phyloP scores from a whole-genome alignment of 2,113 vertebrate genomes.

The Perognathus longimembris region DNA sequence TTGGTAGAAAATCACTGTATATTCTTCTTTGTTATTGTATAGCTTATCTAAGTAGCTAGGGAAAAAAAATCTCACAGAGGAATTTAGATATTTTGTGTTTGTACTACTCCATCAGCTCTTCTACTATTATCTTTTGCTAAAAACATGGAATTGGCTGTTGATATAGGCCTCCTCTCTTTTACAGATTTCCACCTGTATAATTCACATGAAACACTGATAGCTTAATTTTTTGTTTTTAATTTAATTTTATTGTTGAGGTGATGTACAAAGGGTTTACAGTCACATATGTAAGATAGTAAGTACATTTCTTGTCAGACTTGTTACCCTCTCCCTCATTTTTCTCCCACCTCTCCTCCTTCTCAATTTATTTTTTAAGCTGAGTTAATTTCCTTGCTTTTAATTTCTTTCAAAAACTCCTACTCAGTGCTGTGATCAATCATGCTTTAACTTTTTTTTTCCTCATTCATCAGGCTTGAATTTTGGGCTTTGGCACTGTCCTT shows the following conservation, averaged over 20 bases:
- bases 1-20: background rate
- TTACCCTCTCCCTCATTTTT: too few relatives aligned
- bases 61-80: background rate
- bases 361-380: background rate
- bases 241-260: too few relatives aligned
- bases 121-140: background rate
- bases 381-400: slow-evolving; percentile 1
- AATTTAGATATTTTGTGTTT: background rate
- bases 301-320: too few relatives aligned
- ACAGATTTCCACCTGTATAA: background rate
- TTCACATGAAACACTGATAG: background rate
- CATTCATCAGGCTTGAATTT: too few relatives aligned
- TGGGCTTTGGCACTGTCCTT: too few relatives aligned
- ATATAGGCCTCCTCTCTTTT: background rate
- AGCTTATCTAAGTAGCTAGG: background rate
- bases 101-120: background rate
- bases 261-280: too few relatives aligned
- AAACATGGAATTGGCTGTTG: background rate
- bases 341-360: too few relatives aligned
- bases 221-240: background rate
- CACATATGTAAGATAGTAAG: too few relatives aligned
- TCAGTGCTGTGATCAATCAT: too few relatives aligned
- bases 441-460: too few relatives aligned
- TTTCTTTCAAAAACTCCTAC: slow-evolving; percentile 5
- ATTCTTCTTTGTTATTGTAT: background rate